Evolutionary conservation across 2,797 vertebrate species (phyloP).

Genomic region (Chlorospingus semifuscus): DNA sequence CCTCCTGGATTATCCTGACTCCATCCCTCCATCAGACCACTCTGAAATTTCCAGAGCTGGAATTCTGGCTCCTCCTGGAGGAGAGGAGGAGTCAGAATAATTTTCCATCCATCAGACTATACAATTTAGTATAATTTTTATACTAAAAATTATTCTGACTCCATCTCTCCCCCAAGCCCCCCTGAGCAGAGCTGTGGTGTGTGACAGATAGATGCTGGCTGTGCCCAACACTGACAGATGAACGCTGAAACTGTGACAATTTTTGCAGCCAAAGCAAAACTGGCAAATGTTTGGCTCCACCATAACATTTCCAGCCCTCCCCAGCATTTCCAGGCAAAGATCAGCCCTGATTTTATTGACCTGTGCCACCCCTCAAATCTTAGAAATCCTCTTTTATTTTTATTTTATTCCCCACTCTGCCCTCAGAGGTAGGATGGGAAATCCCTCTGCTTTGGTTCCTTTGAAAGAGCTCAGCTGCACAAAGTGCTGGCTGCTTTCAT

Average conservation of each 20-base stretch:
- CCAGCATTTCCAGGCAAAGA: neutral
- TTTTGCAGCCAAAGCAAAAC: slow-evolving; percentile 27
- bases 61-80: neutral
- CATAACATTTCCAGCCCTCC: neutral
- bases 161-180: neutral
- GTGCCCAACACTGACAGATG: neutral
- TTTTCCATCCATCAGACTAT: too few species aligned
- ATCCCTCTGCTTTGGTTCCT: neutral
- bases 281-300: neutral
- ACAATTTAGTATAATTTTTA: too few species aligned
- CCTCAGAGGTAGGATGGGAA: neutral
- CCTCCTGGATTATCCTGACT: too few species aligned
- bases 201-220: neutral
- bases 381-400: neutral
- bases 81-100: too few species aligned
- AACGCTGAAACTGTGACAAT: neutral
- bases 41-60: neutral
- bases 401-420: neutral
- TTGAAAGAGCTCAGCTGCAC: neutral
- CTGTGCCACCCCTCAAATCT: neutral
- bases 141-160: neutral
- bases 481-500: neutral
- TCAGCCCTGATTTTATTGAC: neutral
- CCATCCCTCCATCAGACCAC: too few species aligned
- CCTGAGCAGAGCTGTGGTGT: fast-evolving